Conservation (phyloP, 1,140 invertebrate genomes). For the Drosophila lacteicornis region DNA sequence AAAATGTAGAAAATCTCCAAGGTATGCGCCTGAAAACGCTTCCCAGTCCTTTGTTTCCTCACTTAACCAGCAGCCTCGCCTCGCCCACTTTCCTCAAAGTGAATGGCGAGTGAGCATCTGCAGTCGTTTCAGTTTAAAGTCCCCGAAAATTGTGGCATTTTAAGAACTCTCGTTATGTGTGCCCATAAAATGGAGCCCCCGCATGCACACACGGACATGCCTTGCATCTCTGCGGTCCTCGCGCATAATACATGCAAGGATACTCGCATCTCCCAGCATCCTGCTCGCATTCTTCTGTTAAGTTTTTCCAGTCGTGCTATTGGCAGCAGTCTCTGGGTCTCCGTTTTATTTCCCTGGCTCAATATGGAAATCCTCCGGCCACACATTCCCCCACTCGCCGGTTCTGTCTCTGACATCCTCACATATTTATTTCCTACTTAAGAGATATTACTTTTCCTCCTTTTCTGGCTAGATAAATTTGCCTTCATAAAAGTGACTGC, state of each 20-base stretch:
- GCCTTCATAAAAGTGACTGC: conserved; percentile 32
- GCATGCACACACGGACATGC: conserved; percentile 4
- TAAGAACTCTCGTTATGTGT: conserved; percentile 40
- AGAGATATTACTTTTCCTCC: conserved; percentile 40
- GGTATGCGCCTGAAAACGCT: conserved; percentile 26
- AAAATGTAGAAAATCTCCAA: conserved; percentile 32
- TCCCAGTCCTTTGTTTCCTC: conserved; percentile 27
- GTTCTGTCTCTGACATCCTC: conserved; percentile 14
- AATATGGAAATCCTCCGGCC: conserved; percentile 43
- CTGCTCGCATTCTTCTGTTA: conserved; percentile 20
- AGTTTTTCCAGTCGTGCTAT: conserved; percentile 11
- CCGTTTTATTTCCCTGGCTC: conserved; percentile 10
- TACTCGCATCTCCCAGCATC: conserved; percentile 12
- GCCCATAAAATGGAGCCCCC: conserved; percentile 27
- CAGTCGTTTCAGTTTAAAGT: conserved; percentile 44
- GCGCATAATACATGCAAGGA: not conserved
- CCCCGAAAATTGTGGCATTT: conserved; percentile 37
- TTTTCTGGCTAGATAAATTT: conserved; percentile 44
- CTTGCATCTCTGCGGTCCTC: conserved; percentile 6
- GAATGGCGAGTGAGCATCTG: conserved; percentile 38
- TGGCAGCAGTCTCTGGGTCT: conserved; percentile 18
- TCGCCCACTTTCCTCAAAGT: conserved; percentile 22
- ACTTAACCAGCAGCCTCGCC: not conserved
- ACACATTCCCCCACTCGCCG: not conserved
- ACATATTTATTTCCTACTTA: conserved; percentile 68